phyloP scores from a whole-genome alignment of 92 coral and sea anemone genomes.

The Epizoanthus stellaris region DNA sequence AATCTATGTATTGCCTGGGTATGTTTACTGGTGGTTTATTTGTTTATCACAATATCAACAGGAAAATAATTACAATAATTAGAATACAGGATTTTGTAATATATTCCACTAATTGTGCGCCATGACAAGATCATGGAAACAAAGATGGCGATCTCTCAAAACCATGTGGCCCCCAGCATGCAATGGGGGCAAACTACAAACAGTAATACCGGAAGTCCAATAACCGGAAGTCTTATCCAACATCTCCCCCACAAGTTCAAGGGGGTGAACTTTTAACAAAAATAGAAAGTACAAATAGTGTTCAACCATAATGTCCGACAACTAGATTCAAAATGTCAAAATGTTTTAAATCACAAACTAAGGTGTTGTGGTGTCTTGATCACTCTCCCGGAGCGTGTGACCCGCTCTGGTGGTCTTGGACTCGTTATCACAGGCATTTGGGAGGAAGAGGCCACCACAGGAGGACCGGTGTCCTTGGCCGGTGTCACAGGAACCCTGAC shows the following conservation, averaged over 20 bases:
- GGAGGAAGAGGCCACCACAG: too few species aligned
- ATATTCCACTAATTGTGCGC: too few species aligned
- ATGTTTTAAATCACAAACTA: slow-evolving; percentile 16
- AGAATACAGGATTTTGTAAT: too few species aligned
- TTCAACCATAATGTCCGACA: background rate
- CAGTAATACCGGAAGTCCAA: background rate
- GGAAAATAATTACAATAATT: too few species aligned
- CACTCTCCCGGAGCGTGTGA: slow-evolving; percentile 47
- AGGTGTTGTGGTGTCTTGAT: slow-evolving; percentile 33
- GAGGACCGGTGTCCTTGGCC: too few species aligned
- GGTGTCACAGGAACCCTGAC: too few species aligned
- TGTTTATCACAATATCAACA: too few species aligned
- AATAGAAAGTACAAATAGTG: background rate
- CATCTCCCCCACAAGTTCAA: slow-evolving; percentile 2
- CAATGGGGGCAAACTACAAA: background rate
- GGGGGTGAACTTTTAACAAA: slow-evolving; percentile 8
- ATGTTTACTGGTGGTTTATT: too few species aligned
- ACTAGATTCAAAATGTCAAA: background rate
- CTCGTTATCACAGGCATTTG: too few species aligned
- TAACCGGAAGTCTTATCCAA: slow-evolving; percentile 15
- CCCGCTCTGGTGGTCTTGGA: slow-evolving; percentile 14
- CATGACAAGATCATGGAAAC: too few species aligned
- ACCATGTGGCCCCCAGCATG: slow-evolving; percentile 34
- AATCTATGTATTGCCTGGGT: background rate
- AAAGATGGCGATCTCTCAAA: slow-evolving; percentile 9